These are phyloP conservation scores for Leptinotarsa defecta DNA, from an alignment of 1,140 invertebrate genomes.

Conservation along the genomic window DNA sequence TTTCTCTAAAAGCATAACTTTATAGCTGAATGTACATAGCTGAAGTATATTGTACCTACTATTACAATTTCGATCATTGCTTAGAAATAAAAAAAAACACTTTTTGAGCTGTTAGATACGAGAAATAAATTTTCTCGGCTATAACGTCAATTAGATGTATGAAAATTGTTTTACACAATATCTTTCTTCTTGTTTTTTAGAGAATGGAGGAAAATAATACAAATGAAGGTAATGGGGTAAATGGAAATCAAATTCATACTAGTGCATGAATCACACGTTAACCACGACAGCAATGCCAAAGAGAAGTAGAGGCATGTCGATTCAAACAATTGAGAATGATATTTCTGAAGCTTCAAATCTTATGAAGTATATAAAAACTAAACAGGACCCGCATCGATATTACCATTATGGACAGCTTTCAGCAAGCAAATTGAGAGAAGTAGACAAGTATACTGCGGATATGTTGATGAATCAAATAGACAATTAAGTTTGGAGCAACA, in stretches of 20 bases:
- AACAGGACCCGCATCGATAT: slow-evolving; percentile 4
- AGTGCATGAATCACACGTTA: too few relatives aligned
- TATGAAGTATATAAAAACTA: neutral
- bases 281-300: neutral
- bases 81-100: too few relatives aligned
- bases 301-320: neutral
- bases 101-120: too few relatives aligned
- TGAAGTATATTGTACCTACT: too few relatives aligned
- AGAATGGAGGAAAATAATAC: neutral
- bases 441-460: slow-evolving; percentile 4
- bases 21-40: too few relatives aligned
- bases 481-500: slow-evolving; percentile 24
- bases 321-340: too few relatives aligned
- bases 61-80: too few relatives aligned
- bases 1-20: too few relatives aligned
- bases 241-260: neutral
- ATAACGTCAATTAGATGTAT: neutral
- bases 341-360: too few relatives aligned
- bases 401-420: slow-evolving; percentile 14
- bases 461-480: slow-evolving; percentile 25
- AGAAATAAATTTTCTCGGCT: neutral
- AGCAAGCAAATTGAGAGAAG: neutral
- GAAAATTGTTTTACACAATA: neutral
- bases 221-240: neutral
- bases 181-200: neutral